Evolutionary conservation across 2,797 vertebrate genomes (phyloP), one percentile per base, ranked within the genome.

Genomic region (Eurystomus glaucurus): DNA sequence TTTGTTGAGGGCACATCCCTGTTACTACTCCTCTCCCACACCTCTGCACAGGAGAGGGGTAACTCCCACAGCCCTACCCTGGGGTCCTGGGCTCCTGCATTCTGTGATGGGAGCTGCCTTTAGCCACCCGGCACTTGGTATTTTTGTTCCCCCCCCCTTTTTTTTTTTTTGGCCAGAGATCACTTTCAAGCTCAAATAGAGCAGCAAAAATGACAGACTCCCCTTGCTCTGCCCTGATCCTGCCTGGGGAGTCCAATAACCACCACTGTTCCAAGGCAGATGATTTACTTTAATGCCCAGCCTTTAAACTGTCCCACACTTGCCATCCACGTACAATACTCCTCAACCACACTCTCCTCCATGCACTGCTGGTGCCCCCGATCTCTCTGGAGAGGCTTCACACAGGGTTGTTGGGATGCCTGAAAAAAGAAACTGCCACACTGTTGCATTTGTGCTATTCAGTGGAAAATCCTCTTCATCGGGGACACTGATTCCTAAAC

Each of bases 391-490:
- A 71, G 48, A 61, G 25, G 31, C 46, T 85, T 72, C 74, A 9
- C 51, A 12, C 50, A 4, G 55, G 18, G 23, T 41, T 55, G 45
- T 23, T 45, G 81, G 78, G 70, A 70, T 41, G 55, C 54, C 74
- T 86, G 72, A 48, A 88, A 90, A 12, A 10, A 70, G 80, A 70
- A 84, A 68, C 39, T 55, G 54, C 70, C 70, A 55, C 0, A 6
- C 43, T 78, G 16, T 3, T 80, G 70, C 64, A 18, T 87, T 77
- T 76, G 58, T 82, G 92, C 58, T 85, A 28, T 70, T 93, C 7
- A 3, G 50, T 45, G 68, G 85, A 92, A 94, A 93, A 93, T 35
- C 80, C 75, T 71, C 89, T 85, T 88, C 66, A 68, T 93, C 68
- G 3, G 55, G 60, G 86, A 41, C 64, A 71, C 81, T 87, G 86